Conservation (phyloP, 1,140 invertebrate species). For the Diorhabda carinulata region DNA sequence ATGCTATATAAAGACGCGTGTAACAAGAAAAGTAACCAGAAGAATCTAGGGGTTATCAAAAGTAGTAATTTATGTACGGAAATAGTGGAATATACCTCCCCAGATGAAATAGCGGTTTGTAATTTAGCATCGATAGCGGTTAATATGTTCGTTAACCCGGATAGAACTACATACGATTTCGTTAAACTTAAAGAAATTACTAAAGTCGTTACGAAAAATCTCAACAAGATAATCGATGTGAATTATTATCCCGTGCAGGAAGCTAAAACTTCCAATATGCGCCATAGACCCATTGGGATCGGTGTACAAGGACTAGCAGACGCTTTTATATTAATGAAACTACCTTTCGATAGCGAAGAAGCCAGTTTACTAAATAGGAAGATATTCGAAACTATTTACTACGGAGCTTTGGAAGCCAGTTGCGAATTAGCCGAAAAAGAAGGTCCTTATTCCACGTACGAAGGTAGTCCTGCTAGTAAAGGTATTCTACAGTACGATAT, state of each 20-base stretch:
- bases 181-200: constrained; percentile 81
- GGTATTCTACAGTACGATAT: constrained; percentile 98
- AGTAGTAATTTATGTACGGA: constrained; percentile 98
- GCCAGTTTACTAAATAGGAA: constrained; percentile 87
- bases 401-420: constrained; percentile 92
- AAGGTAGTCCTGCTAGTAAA: constrained; percentile 88
- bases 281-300: constrained; percentile 94
- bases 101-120: constrained; percentile 96
- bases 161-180: constrained; percentile 82
- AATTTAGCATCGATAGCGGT: constrained; percentile 98
- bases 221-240: constrained; percentile 97
- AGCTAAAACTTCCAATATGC: constrained; percentile 82
- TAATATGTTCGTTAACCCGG: constrained; percentile 86
- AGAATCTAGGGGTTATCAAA: constrained; percentile 98
- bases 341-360: constrained; percentile 85
- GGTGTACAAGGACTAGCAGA: constrained; percentile 86
- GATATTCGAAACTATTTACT: constrained; percentile 99
- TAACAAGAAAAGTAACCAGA: constrained; percentile 96
- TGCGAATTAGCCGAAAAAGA: constrained; percentile 87
- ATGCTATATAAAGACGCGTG: constrained; percentile 98
- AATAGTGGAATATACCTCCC: constrained; percentile 89
- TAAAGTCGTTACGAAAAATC: constrained; percentile 76
- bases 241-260: constrained; percentile 95
- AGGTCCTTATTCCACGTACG: constrained; percentile 89
- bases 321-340: constrained; percentile 91